Base-by-base conservation (phyloP, 1,140 invertebrate species). In the Diorhabda elongata region DNA sequence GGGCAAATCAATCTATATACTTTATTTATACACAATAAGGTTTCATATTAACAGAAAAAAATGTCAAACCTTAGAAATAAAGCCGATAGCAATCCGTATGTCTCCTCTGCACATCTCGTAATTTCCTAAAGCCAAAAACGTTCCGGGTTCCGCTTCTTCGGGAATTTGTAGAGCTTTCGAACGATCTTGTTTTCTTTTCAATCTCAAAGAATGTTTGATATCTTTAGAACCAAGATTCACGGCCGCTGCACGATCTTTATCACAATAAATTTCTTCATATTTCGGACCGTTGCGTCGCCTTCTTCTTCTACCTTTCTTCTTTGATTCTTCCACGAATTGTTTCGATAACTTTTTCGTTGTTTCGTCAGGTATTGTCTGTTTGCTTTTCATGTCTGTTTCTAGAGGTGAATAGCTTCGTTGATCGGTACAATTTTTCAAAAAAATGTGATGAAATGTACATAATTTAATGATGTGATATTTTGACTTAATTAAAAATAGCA, bases 171-270 rank as follows among this genome's bases (percentile, higher is more conserved):
- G 77, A 0, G 87, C 87, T 68, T 85, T 87, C 69, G 88, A 91
- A 26, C 91, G 85, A 76, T 95, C 92, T 69, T 91, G 88, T 65
- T 89, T 87, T 66, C 90, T 86, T 75, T 95, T 95, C 68, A 92
- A 86, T 76, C 88, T 92, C 62, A 95, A 81, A 42, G 91, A 92
- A 69, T 91, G 89, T 75, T 95, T 95, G 47, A 95, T 95, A 77
- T 96, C 93, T 63, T 60, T 88, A 83, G 69, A 84, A 0, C 92
- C 92, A 85, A 94, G 87, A 73, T 92, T 92, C 4, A 95, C 93
- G 2, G 93, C 93, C 0, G 94, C 93, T 0, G 94, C 94, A 6
- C 94, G 82, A 79, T 95, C 94, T 77, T 95, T 96, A 79, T 96
- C 94, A 6, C 92, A 95, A 77, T 95, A 96, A 8, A 92, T 80